Base-by-base conservation (phyloP, 30 jellyfish, hydroid and myxozoan genomes). In the Sanderia malayensis region DNA sequence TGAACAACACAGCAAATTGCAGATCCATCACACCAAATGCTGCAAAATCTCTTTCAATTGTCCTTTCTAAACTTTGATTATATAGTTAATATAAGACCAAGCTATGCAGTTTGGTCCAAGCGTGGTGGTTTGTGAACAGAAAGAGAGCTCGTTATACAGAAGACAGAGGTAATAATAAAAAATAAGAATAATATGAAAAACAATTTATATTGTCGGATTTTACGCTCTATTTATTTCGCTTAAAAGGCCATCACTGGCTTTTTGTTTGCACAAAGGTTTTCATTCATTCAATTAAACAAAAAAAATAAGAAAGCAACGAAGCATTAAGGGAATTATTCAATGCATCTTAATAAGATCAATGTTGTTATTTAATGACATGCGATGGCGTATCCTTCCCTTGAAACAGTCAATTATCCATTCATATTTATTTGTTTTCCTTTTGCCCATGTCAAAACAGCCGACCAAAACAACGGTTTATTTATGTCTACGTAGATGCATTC, bases 151-250 rank as follows among this genome's bases (percentile, higher is more conserved):
- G n/a, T n/a, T n/a, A n/a, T n/a, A 4, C 52, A 37, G 6, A 13
- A 4, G 52, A 37, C 52, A 37, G 6, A 37, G 13, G 52, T n/a
- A 13, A 37, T 37, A 37, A 37, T 37, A 6, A 37, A 37, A 37
- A 37, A 8, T 49, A 19, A 4, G 27, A 49, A 49, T 49, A 19
- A 9, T 18, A 9, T 18, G 24, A 49, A 49, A 49, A 49, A 49
- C 64, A 49, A 49, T 19, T 49, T 19, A 19, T 37, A 49, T 19
- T 49, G 64, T 49, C 24, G 59, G 86, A 74, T 74, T 74, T 58
- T 52, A 74, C 86, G 86, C 77, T 62, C 53, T 59, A 41, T 64
- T 61, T 60, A 49, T 44, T 41, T 46, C 67, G 32, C 37, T 74
- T 61, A 33, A 61, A 21, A 18, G 9, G 19, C 71, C 71, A 31